Percentiles rank a stretch among this genome's conserved stretches.
Conservation (phyloP, 2,113 vertebrate genomes). For the Maccullochella peelii region DNA sequence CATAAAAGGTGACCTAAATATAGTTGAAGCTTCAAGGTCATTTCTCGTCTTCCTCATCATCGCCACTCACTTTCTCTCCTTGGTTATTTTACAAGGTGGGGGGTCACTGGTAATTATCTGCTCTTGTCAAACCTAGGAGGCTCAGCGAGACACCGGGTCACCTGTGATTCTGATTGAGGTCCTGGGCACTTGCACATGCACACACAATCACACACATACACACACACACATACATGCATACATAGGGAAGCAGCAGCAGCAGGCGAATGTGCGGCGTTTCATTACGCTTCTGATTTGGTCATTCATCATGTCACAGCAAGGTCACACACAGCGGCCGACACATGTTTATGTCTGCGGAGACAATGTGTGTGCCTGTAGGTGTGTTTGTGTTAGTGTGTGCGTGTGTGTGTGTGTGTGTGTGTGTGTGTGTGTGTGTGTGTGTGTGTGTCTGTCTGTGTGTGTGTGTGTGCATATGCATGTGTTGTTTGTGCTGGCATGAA, state of each 20-base stretch:
- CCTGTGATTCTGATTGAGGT: constrained; percentile 75
- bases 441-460: background rate
- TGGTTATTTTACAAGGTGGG: constrained; percentile 47
- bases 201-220: constrained; percentile 23
- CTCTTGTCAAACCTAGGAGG: constrained; percentile 63
- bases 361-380: background rate
- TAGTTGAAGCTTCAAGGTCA: constrained; percentile 57
- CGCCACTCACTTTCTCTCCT: constrained; percentile 5
- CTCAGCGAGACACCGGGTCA: constrained; percentile 48
- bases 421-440: constrained; percentile 5
- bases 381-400: background rate
- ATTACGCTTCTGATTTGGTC: constrained; percentile 75
- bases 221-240: constrained; percentile 14
- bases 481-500: background rate
- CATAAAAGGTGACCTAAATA: constrained; percentile 46
- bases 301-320: constrained; percentile 73
- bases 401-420: constrained; percentile 4
- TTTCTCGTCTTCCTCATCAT: constrained; percentile 11
- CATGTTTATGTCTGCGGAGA: constrained; percentile 52
- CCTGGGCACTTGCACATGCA: constrained; percentile 16
- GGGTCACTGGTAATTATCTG: constrained; percentile 69
- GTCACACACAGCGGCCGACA: constrained; percentile 59
- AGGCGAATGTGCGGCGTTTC: constrained; percentile 60
- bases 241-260: constrained; percentile 58
- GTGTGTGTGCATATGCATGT: background rate